Percentiles rank a stretch among this genome's conserved stretches.
Evolutionary conservation across 1,140 invertebrate genomes (phyloP).

Genomic region (Papilio machaon): DNA sequence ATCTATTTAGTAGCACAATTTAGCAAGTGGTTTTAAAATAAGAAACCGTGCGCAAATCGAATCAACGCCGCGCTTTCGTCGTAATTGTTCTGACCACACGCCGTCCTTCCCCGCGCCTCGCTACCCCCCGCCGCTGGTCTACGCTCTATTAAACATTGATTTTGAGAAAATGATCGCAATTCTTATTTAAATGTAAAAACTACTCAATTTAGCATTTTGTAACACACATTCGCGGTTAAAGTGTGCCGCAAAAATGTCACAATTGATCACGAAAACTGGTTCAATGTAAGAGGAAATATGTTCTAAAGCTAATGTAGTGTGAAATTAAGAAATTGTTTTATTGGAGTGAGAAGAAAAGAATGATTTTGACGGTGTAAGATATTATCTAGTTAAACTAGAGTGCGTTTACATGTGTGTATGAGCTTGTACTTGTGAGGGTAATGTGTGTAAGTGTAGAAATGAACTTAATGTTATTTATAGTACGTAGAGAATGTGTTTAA

Average conservation of each 20-base stretch:
- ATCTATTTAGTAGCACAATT: background rate
- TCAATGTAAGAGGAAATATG: constrained; percentile 1
- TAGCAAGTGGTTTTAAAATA: constrained; percentile 10
- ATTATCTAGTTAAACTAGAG: too few relatives aligned
- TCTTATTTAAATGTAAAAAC: background rate
- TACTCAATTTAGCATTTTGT: background rate
- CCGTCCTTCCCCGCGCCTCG: background rate
- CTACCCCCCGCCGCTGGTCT: background rate
- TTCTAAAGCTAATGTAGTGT: background rate
- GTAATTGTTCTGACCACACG: constrained; percentile 28
- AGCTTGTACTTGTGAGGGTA: too few relatives aligned
- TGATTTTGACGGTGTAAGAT: background rate
- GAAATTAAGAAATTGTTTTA: background rate
- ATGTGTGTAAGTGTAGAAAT: background rate
- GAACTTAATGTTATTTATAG: background rate
- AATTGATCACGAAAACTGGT: background rate
- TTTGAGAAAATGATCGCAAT: constrained; percentile 32
- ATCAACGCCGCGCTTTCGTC: constrained; percentile 10
- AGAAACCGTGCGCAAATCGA: constrained; percentile 10
- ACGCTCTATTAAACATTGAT: constrained; percentile 35
- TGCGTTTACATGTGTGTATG: background rate
- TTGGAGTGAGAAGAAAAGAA: background rate
- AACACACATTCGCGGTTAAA: background rate
- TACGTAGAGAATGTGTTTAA: too few relatives aligned
- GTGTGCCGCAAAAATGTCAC: background rate